Evolutionary conservation across 2,888 invertebrate species (phyloP).

Genomic region (Drosophila engyochracea): DNA sequence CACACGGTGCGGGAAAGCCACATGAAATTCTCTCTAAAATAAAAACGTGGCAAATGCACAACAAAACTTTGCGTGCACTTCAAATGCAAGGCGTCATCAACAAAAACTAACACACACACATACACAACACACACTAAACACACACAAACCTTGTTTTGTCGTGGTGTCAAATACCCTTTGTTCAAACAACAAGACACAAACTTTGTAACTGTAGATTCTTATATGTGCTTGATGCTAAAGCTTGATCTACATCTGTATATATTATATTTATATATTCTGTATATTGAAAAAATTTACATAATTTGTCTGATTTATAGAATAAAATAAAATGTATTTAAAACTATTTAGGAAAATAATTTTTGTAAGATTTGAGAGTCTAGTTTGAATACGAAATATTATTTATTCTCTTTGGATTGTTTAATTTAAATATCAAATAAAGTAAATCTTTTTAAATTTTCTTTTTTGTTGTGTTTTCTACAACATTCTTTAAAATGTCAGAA

Average conservation of each 20-base stretch:
- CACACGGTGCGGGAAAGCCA: conserved; percentile 24
- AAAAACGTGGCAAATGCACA: conserved; percentile 72
- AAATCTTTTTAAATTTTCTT: background rate
- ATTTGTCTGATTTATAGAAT: background rate
- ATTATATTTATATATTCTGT: background rate
- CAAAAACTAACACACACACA: conserved; percentile 21
- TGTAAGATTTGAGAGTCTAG: background rate
- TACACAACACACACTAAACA: conserved; percentile 23
- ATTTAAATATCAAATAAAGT: background rate
- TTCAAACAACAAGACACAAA: background rate
- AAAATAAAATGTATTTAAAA: background rate
- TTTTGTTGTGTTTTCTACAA: background rate
- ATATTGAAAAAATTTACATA: background rate
- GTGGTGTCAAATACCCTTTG: conserved; percentile 23
- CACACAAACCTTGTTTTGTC: conserved; percentile 11
- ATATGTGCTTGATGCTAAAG: background rate
- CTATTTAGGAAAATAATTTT: background rate
- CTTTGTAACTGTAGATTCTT: background rate
- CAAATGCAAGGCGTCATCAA: conserved; percentile 42
- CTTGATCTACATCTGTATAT: background rate
- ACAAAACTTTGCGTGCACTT: conserved; percentile 71
- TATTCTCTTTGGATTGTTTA: background rate
- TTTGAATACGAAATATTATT: background rate
- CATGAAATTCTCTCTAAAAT: conserved; percentile 55
- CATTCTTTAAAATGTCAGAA: background rate